Conservation (phyloP, 2,797 vertebrate species). For the Anguilla anguilla region DNA sequence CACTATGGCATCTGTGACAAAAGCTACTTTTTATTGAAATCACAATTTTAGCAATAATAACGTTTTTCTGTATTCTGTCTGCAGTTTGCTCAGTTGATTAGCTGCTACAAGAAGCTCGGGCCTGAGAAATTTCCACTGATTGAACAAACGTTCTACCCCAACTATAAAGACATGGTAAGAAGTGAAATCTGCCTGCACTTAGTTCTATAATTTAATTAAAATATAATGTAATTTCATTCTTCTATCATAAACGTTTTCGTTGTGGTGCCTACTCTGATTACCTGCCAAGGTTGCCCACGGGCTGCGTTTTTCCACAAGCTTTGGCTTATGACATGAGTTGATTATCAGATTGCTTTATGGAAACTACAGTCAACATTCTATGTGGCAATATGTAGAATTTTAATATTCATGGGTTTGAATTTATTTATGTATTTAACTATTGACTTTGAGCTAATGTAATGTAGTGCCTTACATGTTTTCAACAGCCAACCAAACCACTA, state of each 20-base stretch:
- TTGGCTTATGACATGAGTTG: background rate
- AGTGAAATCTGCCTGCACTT: conserved; percentile 6
- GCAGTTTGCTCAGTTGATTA: conserved; percentile 95
- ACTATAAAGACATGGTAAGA: conserved; percentile 98
- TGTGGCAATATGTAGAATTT: too few species aligned
- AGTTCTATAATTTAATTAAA: background rate
- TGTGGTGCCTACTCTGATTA: background rate
- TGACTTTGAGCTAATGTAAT: background rate
- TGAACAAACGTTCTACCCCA: conserved; percentile 97
- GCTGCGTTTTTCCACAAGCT: background rate
- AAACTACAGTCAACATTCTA: background rate
- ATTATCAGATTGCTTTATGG: background rate
- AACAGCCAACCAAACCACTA: too few species aligned
- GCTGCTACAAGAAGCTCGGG: conserved; percentile 86
- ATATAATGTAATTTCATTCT: background rate
- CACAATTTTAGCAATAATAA: background rate
- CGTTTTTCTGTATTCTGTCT: conserved; percentile 34
- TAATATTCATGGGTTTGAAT: background rate
- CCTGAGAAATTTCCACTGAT: conserved; percentile 94
- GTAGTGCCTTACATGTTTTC: background rate
- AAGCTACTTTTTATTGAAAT: background rate
- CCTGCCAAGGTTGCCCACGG: background rate
- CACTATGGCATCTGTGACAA: background rate
- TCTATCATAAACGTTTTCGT: background rate
- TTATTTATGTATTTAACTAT: background rate